These are phyloP conservation scores for Euzetes globulus DNA, from an alignment of 2,888 invertebrate genomes.

Conservation along the genomic window DNA sequence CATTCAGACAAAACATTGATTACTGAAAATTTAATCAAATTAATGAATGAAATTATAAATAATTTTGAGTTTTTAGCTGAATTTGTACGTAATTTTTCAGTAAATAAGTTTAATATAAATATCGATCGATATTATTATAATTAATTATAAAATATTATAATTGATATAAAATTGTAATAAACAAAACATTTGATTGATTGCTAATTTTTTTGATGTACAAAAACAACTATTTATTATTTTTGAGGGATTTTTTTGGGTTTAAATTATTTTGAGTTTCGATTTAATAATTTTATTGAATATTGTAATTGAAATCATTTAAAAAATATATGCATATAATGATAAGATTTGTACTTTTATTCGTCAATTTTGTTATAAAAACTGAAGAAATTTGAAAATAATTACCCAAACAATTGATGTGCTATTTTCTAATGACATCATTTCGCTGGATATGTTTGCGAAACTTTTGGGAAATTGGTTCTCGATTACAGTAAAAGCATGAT, in stretches of 20 bases:
- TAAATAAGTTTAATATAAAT: slow-evolving; percentile 12
- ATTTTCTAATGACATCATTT: no score
- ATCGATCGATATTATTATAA: not conserved
- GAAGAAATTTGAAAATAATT: no score
- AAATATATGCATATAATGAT: slow-evolving; percentile 2
- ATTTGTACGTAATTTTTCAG: slow-evolving; percentile 21
- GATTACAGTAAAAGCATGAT: no score
- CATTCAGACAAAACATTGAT: not conserved
- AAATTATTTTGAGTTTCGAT: not conserved
- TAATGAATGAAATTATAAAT: not conserved
- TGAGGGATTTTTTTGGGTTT: not conserved
- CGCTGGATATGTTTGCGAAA: no score
- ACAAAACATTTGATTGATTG: not conserved
- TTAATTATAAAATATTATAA: not conserved
- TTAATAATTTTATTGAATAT: not conserved
- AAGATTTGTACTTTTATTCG: no score
- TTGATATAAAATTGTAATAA: not conserved
- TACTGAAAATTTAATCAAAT: not conserved
- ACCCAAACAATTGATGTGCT: no score
- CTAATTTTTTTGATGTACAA: not conserved
- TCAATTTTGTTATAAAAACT: no score
- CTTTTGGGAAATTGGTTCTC: no score
- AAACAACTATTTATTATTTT: not conserved
- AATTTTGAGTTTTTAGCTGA: not conserved
- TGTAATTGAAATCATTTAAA: not conserved